These are phyloP conservation scores for Antechinus flavipes DNA, from an alignment of 2,113 vertebrate species.

Conservation along the genomic window DNA sequence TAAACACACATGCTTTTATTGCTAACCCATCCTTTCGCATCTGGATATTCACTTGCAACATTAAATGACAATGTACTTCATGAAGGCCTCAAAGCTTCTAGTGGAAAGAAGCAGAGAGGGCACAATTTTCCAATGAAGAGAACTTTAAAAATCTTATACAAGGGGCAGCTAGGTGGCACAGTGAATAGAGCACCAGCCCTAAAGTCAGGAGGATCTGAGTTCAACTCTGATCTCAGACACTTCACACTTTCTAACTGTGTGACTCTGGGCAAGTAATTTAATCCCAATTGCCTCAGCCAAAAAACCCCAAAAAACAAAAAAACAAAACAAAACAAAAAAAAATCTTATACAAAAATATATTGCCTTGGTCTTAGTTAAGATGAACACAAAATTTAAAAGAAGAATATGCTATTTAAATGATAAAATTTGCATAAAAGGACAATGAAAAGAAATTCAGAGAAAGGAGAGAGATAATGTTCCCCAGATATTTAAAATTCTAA, in stretches of 20 bases:
- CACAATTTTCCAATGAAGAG: background rate
- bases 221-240: no score
- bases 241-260: no score
- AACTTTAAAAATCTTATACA: background rate
- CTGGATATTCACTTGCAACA: background rate
- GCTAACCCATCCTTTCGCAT: background rate
- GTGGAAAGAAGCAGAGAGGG: background rate
- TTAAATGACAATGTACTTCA: background rate
- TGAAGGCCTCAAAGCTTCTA: background rate
- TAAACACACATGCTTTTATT: background rate
- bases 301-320: no score
- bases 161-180: no score
- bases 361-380: background rate
- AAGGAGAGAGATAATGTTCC: background rate
- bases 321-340: no score
- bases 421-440: background rate
- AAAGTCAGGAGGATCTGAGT: no score
- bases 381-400: background rate
- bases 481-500: background rate
- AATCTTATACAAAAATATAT: background rate
- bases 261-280: no score
- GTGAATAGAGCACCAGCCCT: no score
- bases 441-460: background rate
- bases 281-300: no score
- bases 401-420: background rate